These are phyloP conservation scores for Drosophila sordidula DNA, from an alignment of 2,888 invertebrate species.

Conservation along the genomic window DNA sequence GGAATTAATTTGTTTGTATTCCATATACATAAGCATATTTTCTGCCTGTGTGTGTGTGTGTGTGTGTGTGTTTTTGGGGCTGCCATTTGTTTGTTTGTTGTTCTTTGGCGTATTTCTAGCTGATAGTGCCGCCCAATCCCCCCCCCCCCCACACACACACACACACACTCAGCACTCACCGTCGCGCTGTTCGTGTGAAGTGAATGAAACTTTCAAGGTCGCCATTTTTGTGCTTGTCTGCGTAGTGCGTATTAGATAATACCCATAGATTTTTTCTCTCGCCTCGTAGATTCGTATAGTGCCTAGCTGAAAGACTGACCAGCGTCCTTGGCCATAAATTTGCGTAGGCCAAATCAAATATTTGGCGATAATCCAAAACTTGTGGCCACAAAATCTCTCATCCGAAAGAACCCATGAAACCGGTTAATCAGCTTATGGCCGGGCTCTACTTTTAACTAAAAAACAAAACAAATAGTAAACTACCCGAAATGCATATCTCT, in stretches of 20 bases:
- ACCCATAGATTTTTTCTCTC: constrained; percentile 54
- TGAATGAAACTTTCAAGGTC: constrained; percentile 83
- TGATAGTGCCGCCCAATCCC: constrained; percentile 58
- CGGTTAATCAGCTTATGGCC: constrained; percentile 9
- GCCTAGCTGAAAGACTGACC: constrained; percentile 24
- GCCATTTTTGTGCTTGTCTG: constrained; percentile 26
- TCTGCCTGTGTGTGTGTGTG: constrained; percentile 23
- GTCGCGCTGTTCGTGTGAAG: constrained; percentile 57
- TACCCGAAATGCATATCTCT: not conserved
- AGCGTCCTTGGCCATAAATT: constrained; percentile 39
- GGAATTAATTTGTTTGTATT: constrained; percentile 63
- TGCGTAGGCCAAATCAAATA: constrained; percentile 16
- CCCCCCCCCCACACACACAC: not conserved
- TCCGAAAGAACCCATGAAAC: constrained; percentile 8
- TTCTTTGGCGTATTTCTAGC: constrained; percentile 73
- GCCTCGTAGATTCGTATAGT: constrained; percentile 49
- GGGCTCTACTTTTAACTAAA: constrained; percentile 6
- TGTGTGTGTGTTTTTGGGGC: constrained; percentile 37
- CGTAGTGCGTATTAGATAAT: constrained; percentile 74
- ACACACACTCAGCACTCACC: not conserved
- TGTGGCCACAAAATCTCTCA: not conserved
- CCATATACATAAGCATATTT: constrained; percentile 10
- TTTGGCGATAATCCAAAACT: not conserved
- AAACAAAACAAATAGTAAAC: not conserved
- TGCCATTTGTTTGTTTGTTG: constrained; percentile 66